Conservation (phyloP, 2,888 invertebrate genomes). For the Hoplodrina blanda region DNA sequence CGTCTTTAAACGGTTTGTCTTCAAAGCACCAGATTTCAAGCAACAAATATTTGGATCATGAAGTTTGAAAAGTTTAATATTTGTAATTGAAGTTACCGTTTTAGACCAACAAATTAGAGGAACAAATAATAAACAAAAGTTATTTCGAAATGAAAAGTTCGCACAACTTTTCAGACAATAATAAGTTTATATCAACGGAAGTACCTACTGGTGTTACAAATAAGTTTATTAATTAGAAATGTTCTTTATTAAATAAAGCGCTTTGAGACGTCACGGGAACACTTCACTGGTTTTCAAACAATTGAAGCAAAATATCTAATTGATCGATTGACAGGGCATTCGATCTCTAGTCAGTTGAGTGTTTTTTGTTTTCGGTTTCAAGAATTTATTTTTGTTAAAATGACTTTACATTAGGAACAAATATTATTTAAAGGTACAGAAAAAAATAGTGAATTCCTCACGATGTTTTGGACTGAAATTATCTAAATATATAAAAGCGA, state of each 20-base stretch:
- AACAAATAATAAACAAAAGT: slow-evolving; percentile 29
- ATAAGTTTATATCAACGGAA: slow-evolving; percentile 28
- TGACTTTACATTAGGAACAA: too few species aligned
- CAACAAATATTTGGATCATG: slow-evolving; percentile 18
- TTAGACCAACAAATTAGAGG: slow-evolving; percentile 35
- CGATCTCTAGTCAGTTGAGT: too few species aligned
- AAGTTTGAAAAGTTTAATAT: slow-evolving; percentile 22
- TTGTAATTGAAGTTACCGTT: slow-evolving; percentile 38
- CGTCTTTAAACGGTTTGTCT: not conserved
- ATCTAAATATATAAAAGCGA: too few species aligned
- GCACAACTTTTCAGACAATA: slow-evolving; percentile 22
- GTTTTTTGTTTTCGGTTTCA: too few species aligned
- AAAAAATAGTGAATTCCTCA: too few species aligned
- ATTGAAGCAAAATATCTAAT: too few species aligned
- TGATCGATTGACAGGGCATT: not conserved
- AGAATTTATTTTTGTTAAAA: too few species aligned
- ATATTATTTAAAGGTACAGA: too few species aligned
- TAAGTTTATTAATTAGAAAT: slow-evolving; percentile 13
- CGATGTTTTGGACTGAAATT: too few species aligned
- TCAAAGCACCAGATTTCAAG: slow-evolving; percentile 10
- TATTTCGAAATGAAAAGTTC: slow-evolving; percentile 32
- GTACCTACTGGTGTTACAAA: slow-evolving; percentile 23
- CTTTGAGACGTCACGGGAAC: not conserved
- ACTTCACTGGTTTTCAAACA: not conserved
- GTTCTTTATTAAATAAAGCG: not conserved